Evolutionary conservation across 2,113 vertebrate genomes (phyloP), one percentile per base, ranked within the genome.

Genomic region (Nerophis lumbriciformis): DNA sequence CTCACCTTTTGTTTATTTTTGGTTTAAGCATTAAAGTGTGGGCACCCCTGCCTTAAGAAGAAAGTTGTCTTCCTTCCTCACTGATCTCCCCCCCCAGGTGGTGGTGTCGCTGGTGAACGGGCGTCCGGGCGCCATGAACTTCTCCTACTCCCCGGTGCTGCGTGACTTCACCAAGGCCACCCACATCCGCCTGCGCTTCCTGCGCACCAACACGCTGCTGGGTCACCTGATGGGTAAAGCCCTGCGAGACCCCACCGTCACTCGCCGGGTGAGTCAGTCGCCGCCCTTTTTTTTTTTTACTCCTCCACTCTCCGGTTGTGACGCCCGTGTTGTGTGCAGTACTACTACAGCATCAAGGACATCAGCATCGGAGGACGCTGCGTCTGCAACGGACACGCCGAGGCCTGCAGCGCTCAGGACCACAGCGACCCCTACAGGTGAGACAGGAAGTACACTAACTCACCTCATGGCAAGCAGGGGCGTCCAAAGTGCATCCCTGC

Each of bases 271-370:
- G 80, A 3, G 42, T 11, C 10, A 3, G 42, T 11, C 10, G 28
- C 10, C 42, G 42, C 11, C 42, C 5, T 6, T 3, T 37, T 28
- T 1, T 6, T 3, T 37, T 28, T 1, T 28, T 4, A 3, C 28
- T 3, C 28, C 28, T 28, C 28, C 3, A 28, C 28, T 28, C 28
- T 4, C 28, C 28, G 28, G 28, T 21, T 5, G 2, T 47, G 15
- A 36, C 1, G 37, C 1, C 16, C 52, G 10, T 69, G 53, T 61
- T 5, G 45, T 5, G 14, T 67, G 13, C 11, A 99, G 97, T 99
- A 99, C 68, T 99, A 96, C 83, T 99, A 99, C 89, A 99, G 97
- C 56, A 95, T 99, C 84, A 99, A 99, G 79, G 97, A 99, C 66
- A 94, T 99, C 91, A 99, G 96, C 62, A 93, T 99, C 0, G 97